Percentiles rank a stretch among this genome's conserved stretches.
Evolutionary conservation across 1,140 invertebrate genomes (phyloP).

Genomic region (Cydia pomonella): DNA sequence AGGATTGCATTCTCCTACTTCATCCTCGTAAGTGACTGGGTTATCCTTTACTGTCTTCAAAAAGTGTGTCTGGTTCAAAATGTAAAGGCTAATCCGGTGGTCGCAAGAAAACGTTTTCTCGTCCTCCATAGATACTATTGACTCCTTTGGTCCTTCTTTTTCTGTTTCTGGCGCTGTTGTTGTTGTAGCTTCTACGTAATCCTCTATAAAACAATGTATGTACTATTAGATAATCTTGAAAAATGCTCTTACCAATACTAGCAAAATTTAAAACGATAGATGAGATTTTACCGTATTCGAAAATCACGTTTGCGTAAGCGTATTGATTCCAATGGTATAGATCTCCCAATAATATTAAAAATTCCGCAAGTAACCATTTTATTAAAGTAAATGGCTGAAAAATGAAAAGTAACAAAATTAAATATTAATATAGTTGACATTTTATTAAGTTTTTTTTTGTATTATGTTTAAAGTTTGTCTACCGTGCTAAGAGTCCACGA

Average conservation of each 20-base stretch:
- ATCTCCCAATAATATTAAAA: conserved; percentile 56
- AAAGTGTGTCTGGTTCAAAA: conserved; percentile 83
- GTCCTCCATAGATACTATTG: conserved; percentile 60
- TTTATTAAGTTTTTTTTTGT: background rate
- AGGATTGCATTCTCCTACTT: conserved; percentile 55
- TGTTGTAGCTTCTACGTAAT: conserved; percentile 51
- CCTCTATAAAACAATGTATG: conserved; percentile 30
- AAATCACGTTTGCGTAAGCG: conserved; percentile 45
- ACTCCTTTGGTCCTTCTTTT: conserved; percentile 45
- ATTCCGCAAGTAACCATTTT: conserved; percentile 62
- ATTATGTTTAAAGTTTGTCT: conserved; percentile 34
- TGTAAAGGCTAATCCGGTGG: conserved; percentile 84
- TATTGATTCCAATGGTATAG: conserved; percentile 53
- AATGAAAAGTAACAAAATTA: conserved; percentile 7
- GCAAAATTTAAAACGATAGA: background rate
- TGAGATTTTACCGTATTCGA: conserved; percentile 43
- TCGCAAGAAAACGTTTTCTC: conserved; percentile 82
- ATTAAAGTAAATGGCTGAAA: conserved; percentile 69
- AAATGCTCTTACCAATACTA: background rate
- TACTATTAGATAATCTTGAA: background rate
- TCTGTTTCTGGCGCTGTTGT: conserved; percentile 53
- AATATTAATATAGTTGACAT: background rate
- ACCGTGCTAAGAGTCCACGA: conserved; percentile 60
- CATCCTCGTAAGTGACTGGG: conserved; percentile 56
- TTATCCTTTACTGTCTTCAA: conserved; percentile 74